Base-by-base conservation (phyloP, 1,140 invertebrate genomes). In the Aphis craccivora region DNA sequence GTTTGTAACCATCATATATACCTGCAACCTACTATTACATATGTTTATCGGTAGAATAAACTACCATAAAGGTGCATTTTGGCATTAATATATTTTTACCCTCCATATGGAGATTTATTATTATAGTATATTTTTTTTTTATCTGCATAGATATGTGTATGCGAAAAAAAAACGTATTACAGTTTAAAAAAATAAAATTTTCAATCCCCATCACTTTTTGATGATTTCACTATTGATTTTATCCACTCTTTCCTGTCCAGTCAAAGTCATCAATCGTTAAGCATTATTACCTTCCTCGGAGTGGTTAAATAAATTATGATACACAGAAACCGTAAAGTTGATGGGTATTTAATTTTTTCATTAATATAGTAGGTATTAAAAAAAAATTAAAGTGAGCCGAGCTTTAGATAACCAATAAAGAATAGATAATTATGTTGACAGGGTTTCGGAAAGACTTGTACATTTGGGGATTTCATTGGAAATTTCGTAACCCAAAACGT, bases 41-140 rank as follows among this genome's bases (percentile, higher is more conserved):
- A 35, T 88, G 86, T 88, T 88, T 88, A 88, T 48, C 86, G 86
- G 45, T 30, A 35, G 43, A 88, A 88, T 88, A 51, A 88, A 88
- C 86, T 88, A 48, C 86, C 43, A 18, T 35, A 45, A 88, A 88
- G 86, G 43, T 35, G 30, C 30, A 88, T 86, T 86, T 86, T 86
- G 83, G 83, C 83, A 30, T 86, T 86, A 86, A 86, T 86, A 86
- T 48, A 88, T 88, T 88, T 88, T 48, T 48, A 48, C n/a, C 86
- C 22, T 43, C 40, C 83, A 25, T 43, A 25, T 43, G 83, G 83
- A 86, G 83, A 86, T 86, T 86, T 43, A 86, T 86, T 86, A 86
- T 86, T 40, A 30, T 86, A 43, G 83, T 40, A 22, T 86, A 30
- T 43, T n/a, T 76, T 51, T 45, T 76, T 84, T 86, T 43, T 86